These are phyloP conservation scores for Polydrusus tereticollis DNA, from an alignment of 2,888 invertebrate species.

Conservation along the genomic window DNA sequence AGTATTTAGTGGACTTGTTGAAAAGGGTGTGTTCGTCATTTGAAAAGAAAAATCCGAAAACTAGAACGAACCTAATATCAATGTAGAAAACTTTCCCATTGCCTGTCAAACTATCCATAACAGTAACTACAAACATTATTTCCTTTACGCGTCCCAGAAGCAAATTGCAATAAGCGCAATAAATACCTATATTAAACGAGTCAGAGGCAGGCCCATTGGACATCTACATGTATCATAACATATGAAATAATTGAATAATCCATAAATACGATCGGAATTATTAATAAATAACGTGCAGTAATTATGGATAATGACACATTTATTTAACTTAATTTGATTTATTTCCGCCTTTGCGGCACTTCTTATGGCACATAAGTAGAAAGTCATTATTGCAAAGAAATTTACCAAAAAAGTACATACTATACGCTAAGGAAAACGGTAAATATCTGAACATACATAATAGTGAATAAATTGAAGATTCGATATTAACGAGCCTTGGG, in stretches of 20 bases:
- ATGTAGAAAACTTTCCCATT: background rate
- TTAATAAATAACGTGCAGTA: constrained; percentile 17
- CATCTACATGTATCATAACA: constrained; percentile 25
- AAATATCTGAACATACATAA: too few species aligned
- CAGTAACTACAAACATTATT: constrained; percentile 2
- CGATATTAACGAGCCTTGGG: too few species aligned
- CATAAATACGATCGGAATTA: constrained; percentile 23
- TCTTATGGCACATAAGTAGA: constrained; percentile 3
- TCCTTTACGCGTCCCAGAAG: background rate
- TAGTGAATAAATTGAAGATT: too few species aligned
- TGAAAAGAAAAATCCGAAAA: background rate
- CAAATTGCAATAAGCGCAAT: constrained; percentile 12
- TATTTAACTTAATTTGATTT: constrained; percentile 26
- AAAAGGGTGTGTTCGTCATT: background rate
- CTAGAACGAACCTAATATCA: background rate
- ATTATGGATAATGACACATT: constrained; percentile 18
- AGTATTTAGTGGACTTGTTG: too few species aligned
- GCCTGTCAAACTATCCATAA: background rate
- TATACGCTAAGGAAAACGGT: too few species aligned
- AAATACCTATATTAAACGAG: background rate
- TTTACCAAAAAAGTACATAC: too few species aligned
- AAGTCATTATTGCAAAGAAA: background rate
- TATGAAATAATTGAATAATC: constrained; percentile 22
- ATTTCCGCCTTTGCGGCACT: constrained; percentile 22
- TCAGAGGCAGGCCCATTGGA: background rate